These are phyloP conservation scores for Meliscaeva auricollis DNA, from an alignment of 2,888 invertebrate genomes.

Conservation along the genomic window DNA sequence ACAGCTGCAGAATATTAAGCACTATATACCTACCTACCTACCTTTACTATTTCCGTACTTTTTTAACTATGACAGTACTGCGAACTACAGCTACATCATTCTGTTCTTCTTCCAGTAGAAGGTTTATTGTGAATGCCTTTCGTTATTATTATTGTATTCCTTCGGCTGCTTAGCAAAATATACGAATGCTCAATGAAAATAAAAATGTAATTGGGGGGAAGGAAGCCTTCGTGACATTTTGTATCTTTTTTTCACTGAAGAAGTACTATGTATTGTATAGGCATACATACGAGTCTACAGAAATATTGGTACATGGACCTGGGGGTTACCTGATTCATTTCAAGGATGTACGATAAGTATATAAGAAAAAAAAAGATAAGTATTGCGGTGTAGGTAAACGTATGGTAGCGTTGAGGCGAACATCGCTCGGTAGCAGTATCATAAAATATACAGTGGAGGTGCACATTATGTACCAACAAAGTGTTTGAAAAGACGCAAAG, in stretches of 20 bases:
- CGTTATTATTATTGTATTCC: slow-evolving; percentile 14
- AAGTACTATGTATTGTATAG: background rate
- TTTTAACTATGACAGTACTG: background rate
- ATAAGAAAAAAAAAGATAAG: background rate
- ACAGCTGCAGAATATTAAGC: too few species aligned
- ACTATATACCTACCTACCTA: too few species aligned
- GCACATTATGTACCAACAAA: background rate
- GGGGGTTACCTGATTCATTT: slow-evolving; percentile 32
- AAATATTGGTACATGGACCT: slow-evolving; percentile 7
- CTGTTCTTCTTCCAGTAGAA: too few species aligned
- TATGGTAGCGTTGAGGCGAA: background rate
- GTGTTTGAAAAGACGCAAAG: background rate
- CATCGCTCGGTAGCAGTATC: background rate
- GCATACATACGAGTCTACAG: background rate
- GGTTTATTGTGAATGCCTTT: background rate
- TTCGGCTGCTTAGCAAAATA: slow-evolving; percentile 42
- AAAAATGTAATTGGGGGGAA: slow-evolving; percentile 47
- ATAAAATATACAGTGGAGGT: background rate
- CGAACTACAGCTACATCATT: too few species aligned
- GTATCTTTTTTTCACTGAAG: background rate
- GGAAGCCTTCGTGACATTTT: slow-evolving; percentile 16
- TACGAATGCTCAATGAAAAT: slow-evolving; percentile 37
- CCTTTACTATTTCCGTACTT: too few species aligned
- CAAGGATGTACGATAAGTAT: slow-evolving; percentile 23
- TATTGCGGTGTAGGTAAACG: slow-evolving; percentile 2